These are phyloP conservation scores for Theristicus caerulescens DNA, from an alignment of 2,113 vertebrate genomes.

Conservation along the genomic window DNA sequence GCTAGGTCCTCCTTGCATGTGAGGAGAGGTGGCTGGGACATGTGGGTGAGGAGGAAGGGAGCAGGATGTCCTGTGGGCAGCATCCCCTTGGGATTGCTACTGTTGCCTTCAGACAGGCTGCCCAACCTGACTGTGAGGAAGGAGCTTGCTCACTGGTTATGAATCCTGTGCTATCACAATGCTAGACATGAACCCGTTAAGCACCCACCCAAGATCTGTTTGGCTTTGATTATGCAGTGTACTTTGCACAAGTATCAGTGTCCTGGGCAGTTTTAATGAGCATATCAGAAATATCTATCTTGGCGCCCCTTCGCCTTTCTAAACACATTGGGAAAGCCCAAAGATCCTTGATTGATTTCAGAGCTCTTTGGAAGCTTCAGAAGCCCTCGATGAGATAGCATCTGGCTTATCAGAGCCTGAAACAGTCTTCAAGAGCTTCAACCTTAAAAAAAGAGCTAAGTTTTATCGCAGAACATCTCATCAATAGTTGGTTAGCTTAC, in stretches of 20 bases:
- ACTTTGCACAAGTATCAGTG: neutral
- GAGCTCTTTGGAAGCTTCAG: neutral
- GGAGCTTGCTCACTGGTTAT: accelerated
- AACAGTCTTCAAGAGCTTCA: neutral
- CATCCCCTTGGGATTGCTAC: neutral
- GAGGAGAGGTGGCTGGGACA: neutral
- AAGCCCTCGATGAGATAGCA: neutral
- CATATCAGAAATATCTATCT: neutral
- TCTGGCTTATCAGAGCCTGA: neutral
- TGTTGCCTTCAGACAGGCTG: neutral
- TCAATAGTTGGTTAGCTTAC: neutral
- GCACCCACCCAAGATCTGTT: neutral
- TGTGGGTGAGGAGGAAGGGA: accelerated
- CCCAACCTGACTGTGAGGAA: neutral
- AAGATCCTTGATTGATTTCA: neutral
- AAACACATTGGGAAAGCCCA: neutral
- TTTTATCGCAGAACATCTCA: neutral
- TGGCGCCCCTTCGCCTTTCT: neutral
- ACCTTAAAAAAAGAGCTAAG: neutral
- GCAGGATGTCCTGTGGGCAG: neutral
- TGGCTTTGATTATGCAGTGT: neutral
- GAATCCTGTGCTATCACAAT: neutral
- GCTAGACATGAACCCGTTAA: neutral
- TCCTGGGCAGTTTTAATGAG: neutral
- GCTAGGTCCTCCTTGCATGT: neutral